These are phyloP conservation scores for Pleuronectes platessa DNA, from an alignment of 2,113 vertebrate species.

Conservation along the genomic window DNA sequence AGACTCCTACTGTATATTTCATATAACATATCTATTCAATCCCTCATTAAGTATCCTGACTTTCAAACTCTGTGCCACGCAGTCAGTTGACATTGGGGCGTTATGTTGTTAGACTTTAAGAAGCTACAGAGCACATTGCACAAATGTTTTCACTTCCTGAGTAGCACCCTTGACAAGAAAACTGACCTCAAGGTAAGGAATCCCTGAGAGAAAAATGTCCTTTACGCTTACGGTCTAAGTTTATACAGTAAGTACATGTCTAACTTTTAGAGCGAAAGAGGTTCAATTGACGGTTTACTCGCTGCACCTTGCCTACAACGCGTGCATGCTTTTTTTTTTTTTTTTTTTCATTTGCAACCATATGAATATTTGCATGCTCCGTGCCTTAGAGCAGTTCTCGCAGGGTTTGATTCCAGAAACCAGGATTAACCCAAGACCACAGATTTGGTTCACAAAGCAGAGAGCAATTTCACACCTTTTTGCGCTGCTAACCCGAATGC, in stretches of 20 bases:
- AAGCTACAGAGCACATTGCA: too few relatives aligned
- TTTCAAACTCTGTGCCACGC: too few relatives aligned
- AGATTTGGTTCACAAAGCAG: slow-evolving; percentile 59
- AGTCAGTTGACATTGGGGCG: too few relatives aligned
- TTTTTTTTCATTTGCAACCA: slow-evolving; percentile 28
- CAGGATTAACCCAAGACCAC: slow-evolving; percentile 57
- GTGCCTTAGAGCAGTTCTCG: slow-evolving; percentile 32
- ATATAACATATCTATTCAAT: too few relatives aligned
- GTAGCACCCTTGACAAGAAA: background rate
- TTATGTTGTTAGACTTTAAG: too few relatives aligned
- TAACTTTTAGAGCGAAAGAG: background rate
- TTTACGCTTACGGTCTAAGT: background rate
- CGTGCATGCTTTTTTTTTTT: background rate
- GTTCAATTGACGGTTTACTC: background rate
- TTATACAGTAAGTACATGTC: background rate
- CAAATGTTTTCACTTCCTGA: too few relatives aligned
- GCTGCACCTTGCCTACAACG: background rate
- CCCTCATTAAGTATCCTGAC: too few relatives aligned
- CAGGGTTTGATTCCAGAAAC: slow-evolving; percentile 46
- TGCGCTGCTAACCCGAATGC: slow-evolving; percentile 56
- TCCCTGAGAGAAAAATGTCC: background rate
- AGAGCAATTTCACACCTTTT: slow-evolving; percentile 72
- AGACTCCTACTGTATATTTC: too few relatives aligned
- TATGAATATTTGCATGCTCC: slow-evolving; percentile 28
- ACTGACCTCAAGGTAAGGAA: background rate